Evolutionary conservation across 2,113 vertebrate genomes (phyloP).

Genomic region (Pluvianellus socialis): DNA sequence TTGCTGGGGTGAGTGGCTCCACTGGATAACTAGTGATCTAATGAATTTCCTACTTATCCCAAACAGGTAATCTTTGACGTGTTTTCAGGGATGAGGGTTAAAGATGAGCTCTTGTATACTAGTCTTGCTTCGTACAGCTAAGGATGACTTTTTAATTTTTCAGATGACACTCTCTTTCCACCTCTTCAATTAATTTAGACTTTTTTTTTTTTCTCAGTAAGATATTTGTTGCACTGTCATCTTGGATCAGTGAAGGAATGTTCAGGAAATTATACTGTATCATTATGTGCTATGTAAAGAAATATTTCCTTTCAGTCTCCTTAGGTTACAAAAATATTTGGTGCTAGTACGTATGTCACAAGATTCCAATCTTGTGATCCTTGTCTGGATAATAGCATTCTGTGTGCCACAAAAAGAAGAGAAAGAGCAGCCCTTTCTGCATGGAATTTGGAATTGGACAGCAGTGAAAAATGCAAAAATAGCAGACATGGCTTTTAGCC

Average conservation of each 20-base stretch:
- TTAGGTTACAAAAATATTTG: neutral
- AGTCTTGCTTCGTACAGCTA: neutral
- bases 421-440: neutral
- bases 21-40: neutral
- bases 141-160: neutral
- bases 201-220: neutral
- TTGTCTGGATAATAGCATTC: neutral
- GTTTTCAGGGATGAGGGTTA: neutral
- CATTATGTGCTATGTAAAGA: neutral
- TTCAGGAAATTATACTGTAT: neutral
- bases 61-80: neutral
- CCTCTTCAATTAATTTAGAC: neutral
- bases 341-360: neutral
- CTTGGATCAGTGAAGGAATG: neutral
- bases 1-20: neutral
- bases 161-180: neutral
- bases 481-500: neutral
- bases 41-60: neutral
- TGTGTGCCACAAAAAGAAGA: neutral
- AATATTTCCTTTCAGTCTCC: neutral
- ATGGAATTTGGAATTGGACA: neutral
- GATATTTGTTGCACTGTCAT: neutral
- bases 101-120: neutral
- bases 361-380: neutral
- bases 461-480: neutral